phyloP scores from a whole-genome alignment of 2,113 vertebrate species.

The Artemisiospiza belli region DNA sequence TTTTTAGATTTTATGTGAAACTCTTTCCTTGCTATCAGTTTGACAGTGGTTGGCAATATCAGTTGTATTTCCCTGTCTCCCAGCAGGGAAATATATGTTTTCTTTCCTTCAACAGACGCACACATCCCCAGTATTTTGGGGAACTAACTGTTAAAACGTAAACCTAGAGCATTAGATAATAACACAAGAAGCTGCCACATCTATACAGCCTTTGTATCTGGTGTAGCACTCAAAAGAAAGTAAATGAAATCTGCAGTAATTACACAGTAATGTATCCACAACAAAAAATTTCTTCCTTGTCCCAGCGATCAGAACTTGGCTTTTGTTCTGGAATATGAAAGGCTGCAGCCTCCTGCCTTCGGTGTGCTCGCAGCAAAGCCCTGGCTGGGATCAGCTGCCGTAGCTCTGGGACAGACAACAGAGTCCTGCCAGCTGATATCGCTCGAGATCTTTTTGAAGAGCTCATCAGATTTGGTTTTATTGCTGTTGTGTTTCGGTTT shows the following conservation, averaged over 20 bases:
- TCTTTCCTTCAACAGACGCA: background rate
- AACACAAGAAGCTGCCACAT: background rate
- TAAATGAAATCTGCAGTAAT: conserved; percentile 17
- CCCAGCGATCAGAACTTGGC: background rate
- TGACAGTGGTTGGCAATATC: background rate
- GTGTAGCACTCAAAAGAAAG: background rate
- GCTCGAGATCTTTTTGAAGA: conserved; percentile 28
- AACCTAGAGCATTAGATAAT: background rate
- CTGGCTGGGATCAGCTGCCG: background rate
- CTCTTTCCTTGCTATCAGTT: background rate
- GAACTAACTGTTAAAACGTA: background rate
- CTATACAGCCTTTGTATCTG: background rate
- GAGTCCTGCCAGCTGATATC: conserved; percentile 22
- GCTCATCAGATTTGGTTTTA: conserved; percentile 10
- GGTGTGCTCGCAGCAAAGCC: background rate
- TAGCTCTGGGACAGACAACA: conserved; percentile 57
- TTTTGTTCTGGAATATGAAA: conserved; percentile 11
- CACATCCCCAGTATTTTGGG: background rate
- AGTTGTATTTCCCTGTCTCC: background rate
- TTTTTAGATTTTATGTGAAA: background rate
- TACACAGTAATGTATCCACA: conserved; percentile 13
- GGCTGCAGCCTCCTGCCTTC: conserved; percentile 8
- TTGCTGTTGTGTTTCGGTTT: conserved; percentile 8
- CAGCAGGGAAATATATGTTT: background rate
- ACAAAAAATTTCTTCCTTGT: conserved; percentile 12